These are phyloP conservation scores for Eudorcas thomsonii DNA, from an alignment of 2,113 vertebrate genomes.

Conservation along the genomic window DNA sequence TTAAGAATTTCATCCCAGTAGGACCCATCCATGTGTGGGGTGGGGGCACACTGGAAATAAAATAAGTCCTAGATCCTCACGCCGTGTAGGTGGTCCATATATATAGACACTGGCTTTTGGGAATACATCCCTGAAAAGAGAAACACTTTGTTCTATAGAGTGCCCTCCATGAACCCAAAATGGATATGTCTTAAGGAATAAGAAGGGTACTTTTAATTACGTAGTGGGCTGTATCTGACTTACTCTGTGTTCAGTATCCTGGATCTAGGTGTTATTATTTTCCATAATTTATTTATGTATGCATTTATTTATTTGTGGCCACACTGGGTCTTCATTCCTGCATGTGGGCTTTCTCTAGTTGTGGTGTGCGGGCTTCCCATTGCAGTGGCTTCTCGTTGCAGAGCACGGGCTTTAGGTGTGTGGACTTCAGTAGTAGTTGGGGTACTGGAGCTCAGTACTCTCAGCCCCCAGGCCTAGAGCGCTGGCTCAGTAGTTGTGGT, in stretches of 20 bases:
- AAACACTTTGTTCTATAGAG: not conserved
- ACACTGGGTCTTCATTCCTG: not conserved
- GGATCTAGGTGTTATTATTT: not conserved
- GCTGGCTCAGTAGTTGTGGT: not conserved
- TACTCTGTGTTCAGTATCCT: not conserved
- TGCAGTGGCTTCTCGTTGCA: not conserved
- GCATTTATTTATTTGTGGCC: not conserved
- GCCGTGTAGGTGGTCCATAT: fast-evolving
- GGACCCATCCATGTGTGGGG: not conserved
- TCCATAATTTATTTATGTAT: not conserved
- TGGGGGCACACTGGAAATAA: not conserved
- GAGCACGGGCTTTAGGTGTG: not conserved
- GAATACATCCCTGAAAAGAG: not conserved
- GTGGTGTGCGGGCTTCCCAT: fast-evolving
- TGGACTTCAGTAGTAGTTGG: not conserved
- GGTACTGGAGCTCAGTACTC: not conserved
- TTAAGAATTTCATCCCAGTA: not conserved
- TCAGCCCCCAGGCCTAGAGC: not conserved
- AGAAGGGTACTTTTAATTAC: not conserved
- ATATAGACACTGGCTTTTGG: too few species aligned
- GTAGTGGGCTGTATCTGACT: not conserved
- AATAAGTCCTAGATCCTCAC: not conserved
- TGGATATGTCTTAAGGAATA: not conserved
- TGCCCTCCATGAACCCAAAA: not conserved
- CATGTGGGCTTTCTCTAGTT: not conserved